Evolutionary conservation across 2,888 invertebrate genomes (phyloP).

Genomic region (Eulithis prunata): DNA sequence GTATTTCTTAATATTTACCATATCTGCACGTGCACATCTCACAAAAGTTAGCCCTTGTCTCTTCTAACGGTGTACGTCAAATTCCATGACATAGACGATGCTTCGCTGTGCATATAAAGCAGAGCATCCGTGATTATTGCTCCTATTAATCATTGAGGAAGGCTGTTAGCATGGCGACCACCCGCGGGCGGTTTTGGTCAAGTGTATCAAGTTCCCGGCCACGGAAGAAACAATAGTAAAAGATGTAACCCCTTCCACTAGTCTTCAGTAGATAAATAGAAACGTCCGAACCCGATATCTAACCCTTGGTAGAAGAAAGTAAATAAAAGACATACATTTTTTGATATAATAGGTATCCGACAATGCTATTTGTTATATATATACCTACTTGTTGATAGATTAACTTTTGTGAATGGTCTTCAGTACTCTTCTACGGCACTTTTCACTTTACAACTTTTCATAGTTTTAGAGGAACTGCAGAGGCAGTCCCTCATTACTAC

Average conservation of each 20-base stretch:
- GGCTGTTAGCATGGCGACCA: slow-evolving; percentile 59
- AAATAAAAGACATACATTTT: too few species aligned
- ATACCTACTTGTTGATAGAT: too few species aligned
- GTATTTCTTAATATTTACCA: not conserved
- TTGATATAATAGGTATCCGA: too few species aligned
- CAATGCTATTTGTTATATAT: too few species aligned
- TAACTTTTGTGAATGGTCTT: too few species aligned
- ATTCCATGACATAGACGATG: not conserved
- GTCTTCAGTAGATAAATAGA: too few species aligned
- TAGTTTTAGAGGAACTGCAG: too few species aligned
- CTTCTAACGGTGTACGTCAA: slow-evolving; percentile 15
- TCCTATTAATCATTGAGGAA: slow-evolving; percentile 66
- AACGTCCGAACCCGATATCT: too few species aligned
- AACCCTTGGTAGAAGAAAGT: too few species aligned
- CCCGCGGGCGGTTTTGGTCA: slow-evolving; percentile 62
- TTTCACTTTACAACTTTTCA: too few species aligned
- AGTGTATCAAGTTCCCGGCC: slow-evolving; percentile 57
- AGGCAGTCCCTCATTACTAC: too few species aligned
- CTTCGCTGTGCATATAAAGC: slow-evolving; percentile 24
- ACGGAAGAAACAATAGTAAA: slow-evolving; percentile 3
- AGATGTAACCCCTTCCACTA: not conserved
- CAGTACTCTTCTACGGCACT: too few species aligned
- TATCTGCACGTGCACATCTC: not conserved
- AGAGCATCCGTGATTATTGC: slow-evolving; percentile 50
- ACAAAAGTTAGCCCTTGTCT: not conserved